These are phyloP conservation scores for Trogon melanurus DNA, from an alignment of 2,113 vertebrate genomes.

Conservation along the genomic window DNA sequence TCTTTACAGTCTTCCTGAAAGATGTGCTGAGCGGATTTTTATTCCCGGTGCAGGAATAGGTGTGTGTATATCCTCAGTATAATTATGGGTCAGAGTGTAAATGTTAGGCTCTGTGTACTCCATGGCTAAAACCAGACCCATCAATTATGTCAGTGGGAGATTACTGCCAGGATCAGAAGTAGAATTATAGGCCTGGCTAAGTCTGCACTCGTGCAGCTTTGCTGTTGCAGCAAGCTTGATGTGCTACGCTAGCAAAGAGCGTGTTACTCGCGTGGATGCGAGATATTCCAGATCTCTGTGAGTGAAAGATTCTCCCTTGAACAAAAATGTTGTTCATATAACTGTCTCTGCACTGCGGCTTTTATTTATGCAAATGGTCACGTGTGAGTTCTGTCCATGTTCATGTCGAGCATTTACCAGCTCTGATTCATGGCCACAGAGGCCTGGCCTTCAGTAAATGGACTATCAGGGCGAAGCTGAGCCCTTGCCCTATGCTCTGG, in stretches of 20 bases:
- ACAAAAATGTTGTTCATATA: neutral
- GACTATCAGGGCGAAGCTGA: neutral
- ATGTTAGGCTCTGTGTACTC: conserved; percentile 3
- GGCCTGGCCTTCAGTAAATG: neutral
- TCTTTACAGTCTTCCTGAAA: neutral
- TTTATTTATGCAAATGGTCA: neutral
- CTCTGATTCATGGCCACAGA: neutral
- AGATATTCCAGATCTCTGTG: neutral
- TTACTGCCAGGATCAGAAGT: conserved; percentile 3
- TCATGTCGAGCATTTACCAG: neutral
- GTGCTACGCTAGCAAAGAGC: neutral
- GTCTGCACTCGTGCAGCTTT: neutral
- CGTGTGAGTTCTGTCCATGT: neutral
- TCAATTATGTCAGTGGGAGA: conserved; percentile 38
- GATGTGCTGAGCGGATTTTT: neutral
- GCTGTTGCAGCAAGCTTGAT: neutral
- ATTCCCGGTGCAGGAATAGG: neutral
- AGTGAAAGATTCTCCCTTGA: neutral
- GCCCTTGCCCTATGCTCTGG: neutral
- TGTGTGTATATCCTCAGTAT: conserved; percentile 11
- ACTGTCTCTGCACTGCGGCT: neutral
- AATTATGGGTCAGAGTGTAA: conserved; percentile 20
- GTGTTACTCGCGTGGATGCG: neutral
- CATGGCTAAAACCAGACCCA: conserved; percentile 1
- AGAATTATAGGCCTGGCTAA: conserved; percentile 36